Percentiles rank a stretch among this genome's conserved stretches.
These are phyloP conservation scores for Hypolimnas misippus DNA, from an alignment of 2,888 invertebrate species.

Conservation along the genomic window DNA sequence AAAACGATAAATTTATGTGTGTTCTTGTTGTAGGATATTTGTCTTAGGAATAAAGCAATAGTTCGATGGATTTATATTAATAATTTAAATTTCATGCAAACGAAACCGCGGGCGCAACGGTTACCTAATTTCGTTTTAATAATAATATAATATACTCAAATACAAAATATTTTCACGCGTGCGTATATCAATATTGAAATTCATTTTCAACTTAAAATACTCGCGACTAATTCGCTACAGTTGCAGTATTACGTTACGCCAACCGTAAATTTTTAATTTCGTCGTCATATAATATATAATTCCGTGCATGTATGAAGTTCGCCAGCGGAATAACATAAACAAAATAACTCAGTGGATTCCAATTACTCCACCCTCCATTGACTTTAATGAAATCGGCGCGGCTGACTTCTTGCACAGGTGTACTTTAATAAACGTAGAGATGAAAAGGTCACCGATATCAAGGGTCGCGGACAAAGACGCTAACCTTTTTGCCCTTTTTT, in stretches of 20 bases:
- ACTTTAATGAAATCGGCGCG: constrained; percentile 67
- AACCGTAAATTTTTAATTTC: constrained; percentile 10
- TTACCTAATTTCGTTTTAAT: no score
- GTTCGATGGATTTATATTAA: no score
- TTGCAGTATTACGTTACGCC: not conserved
- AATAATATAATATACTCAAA: not conserved
- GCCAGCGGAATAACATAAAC: constrained; percentile 47
- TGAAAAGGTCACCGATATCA: constrained; percentile 67
- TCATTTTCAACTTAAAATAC: not conserved
- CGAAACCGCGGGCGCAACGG: no score
- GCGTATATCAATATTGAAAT: not conserved
- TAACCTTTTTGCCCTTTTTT: constrained; percentile 63
- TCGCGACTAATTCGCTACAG: not conserved
- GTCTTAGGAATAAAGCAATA: no score
- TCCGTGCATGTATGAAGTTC: constrained; percentile 1
- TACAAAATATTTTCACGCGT: not conserved
- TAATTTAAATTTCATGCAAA: no score
- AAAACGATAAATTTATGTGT: no score
- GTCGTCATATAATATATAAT: not conserved
- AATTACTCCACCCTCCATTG: constrained; percentile 62
- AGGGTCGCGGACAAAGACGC: constrained; percentile 66
- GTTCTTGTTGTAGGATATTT: no score
- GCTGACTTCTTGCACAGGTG: constrained; percentile 67
- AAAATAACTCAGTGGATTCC: constrained; percentile 51
- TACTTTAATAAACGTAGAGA: constrained; percentile 68